These are phyloP conservation scores for Silurus lanzhouensis DNA, from an alignment of 2,797 vertebrate genomes.

Conservation along the genomic window DNA sequence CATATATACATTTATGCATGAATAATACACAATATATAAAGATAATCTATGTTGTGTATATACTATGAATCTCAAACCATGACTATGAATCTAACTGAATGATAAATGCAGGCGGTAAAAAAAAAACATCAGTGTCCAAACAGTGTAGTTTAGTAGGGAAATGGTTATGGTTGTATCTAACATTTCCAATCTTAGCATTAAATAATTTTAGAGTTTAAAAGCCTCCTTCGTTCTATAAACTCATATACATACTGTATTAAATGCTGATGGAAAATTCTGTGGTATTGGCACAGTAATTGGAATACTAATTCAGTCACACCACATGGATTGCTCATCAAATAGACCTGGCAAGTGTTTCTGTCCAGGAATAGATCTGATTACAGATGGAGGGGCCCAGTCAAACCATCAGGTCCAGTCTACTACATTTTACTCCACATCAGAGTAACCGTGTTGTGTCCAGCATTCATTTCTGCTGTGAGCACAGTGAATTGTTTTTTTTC, in stretches of 20 bases:
- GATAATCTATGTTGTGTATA: too few species aligned
- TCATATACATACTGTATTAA: neutral
- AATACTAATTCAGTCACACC: neutral
- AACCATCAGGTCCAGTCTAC: neutral
- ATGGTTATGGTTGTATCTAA: neutral
- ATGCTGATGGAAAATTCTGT: constrained; percentile 21
- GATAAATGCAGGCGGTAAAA: too few species aligned
- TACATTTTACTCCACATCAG: neutral
- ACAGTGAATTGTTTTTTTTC: neutral
- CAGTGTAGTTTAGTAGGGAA: too few species aligned
- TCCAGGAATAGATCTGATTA: constrained; percentile 36
- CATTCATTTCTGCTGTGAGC: constrained; percentile 7
- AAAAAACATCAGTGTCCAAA: too few species aligned
- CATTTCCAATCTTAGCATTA: neutral
- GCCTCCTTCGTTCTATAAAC: neutral
- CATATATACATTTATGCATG: too few species aligned
- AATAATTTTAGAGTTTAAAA: neutral
- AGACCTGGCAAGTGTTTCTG: neutral
- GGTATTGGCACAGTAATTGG: constrained; percentile 5
- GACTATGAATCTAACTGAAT: too few species aligned
- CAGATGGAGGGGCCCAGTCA: neutral
- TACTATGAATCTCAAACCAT: too few species aligned
- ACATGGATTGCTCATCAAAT: constrained; percentile 34
- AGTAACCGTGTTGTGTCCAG: neutral
- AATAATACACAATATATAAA: too few species aligned